Percentiles rank a stretch among this genome's conserved stretches.
phyloP scores from a whole-genome alignment of 1,140 invertebrate genomes.

The Saxidomus purpurata region DNA sequence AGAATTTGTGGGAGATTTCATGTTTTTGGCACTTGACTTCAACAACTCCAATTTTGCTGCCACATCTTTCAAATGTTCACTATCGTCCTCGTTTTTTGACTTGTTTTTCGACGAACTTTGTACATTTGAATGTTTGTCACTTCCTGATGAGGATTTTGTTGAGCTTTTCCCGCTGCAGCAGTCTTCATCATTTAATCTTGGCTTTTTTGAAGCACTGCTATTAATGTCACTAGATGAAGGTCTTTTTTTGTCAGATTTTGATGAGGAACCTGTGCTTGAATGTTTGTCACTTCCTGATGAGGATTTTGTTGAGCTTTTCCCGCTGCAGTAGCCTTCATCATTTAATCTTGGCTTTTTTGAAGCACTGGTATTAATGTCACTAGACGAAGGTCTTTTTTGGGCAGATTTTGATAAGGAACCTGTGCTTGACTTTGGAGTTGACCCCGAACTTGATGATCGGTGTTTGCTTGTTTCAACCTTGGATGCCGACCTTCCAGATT shows the following conservation, averaged over 20 bases:
- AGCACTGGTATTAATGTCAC: constrained; percentile 35
- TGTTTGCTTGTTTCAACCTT: background rate
- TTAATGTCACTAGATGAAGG: constrained; percentile 17
- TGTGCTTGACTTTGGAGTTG: background rate
- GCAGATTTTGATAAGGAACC: background rate
- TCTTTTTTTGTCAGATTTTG: constrained; percentile 43
- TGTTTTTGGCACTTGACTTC: constrained; percentile 77
- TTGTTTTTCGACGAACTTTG: background rate
- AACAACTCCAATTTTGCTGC: constrained; percentile 76
- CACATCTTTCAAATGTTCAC: constrained; percentile 72
- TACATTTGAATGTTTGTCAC: background rate
- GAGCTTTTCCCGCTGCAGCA: background rate
- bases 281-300: background rate
- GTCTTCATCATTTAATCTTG: constrained; percentile 4
- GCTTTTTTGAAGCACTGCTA: constrained; percentile 41
- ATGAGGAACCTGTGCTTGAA: background rate
- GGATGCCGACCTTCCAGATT: background rate
- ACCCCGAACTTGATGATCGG: background rate
- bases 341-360: constrained; percentile 35
- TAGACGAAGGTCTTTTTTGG: constrained; percentile 24
- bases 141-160: background rate
- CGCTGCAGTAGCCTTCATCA: background rate
- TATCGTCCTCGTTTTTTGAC: constrained; percentile 67
- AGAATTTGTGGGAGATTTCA: constrained; percentile 87
- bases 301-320: background rate